Evolutionary conservation across 1,140 invertebrate genomes (phyloP).

Genomic region (Belonocnema kinseyi): DNA sequence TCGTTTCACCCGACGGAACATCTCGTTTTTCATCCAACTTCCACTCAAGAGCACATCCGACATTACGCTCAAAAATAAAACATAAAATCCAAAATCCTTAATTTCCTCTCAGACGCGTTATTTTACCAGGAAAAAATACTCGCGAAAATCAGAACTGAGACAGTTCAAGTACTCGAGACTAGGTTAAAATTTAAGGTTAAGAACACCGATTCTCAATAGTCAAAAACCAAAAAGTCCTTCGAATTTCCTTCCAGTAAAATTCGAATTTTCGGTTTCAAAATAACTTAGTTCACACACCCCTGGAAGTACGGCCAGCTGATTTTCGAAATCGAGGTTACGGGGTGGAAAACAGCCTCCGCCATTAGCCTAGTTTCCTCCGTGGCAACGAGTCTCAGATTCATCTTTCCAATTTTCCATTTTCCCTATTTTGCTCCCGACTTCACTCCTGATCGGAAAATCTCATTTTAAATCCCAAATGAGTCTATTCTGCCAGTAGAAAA

Average conservation of each 20-base stretch:
- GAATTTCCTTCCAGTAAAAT: not conserved
- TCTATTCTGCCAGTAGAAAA: slow-evolving; percentile 34
- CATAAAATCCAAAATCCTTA: slow-evolving; percentile 2
- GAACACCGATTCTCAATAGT: not conserved
- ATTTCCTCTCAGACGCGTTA: not conserved
- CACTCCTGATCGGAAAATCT: not conserved
- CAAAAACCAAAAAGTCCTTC: not conserved
- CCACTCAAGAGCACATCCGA: slow-evolving; percentile 24
- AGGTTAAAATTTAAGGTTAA: slow-evolving; percentile 17
- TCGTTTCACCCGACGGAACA: slow-evolving; percentile 29
- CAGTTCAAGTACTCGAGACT: not conserved
- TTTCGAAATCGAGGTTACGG: slow-evolving; percentile 47
- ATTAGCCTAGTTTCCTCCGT: slow-evolving; percentile 17
- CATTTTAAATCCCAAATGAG: not conserved
- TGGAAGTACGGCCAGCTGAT: slow-evolving; percentile 52
- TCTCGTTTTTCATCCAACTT: slow-evolving; percentile 25
- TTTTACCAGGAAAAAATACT: not conserved
- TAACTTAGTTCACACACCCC: slow-evolving; percentile 39
- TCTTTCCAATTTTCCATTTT: slow-evolving; percentile 1
- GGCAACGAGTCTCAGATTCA: not conserved
- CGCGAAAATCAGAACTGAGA: not conserved
- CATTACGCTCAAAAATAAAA: slow-evolving; percentile 23
- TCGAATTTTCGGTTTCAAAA: slow-evolving; percentile 27
- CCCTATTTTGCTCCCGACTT: not conserved
- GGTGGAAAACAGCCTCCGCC: slow-evolving; percentile 36